These are phyloP conservation scores for Hyphantria cunea DNA, from an alignment of 1,140 invertebrate genomes.

Conservation along the genomic window DNA sequence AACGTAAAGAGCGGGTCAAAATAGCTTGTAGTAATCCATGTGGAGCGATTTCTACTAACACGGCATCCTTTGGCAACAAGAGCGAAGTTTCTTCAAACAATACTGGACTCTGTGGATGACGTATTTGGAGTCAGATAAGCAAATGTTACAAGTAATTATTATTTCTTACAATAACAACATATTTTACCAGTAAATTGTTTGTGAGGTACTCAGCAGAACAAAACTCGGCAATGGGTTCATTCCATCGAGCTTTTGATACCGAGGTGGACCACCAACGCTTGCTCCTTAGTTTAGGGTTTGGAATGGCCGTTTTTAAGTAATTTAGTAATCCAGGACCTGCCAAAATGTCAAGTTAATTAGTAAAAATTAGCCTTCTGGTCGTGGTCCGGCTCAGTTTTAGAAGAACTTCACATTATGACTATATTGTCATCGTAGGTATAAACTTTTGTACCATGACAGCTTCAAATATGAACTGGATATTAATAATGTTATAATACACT, in stretches of 20 bases:
- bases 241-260: conserved; percentile 88
- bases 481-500: neutral
- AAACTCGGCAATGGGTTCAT: conserved; percentile 83
- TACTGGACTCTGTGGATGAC: conserved; percentile 87
- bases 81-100: conserved; percentile 91
- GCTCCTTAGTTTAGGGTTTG: conserved; percentile 85
- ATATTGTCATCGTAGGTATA: no score
- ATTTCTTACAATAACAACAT: neutral
- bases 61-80: conserved; percentile 88
- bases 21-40: conserved; percentile 91
- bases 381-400: no score
- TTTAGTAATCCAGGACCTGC: conserved; percentile 84
- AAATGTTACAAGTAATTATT: no score
- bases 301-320: conserved; percentile 86
- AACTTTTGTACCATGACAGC: no score
- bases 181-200: conserved; percentile 85
- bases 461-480: neutral
- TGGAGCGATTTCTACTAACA: conserved; percentile 90
- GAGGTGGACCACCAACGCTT: conserved; percentile 93
- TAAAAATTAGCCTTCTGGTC: no score
- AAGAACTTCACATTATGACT: no score
- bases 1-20: conserved; percentile 80
- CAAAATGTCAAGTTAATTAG: conserved; percentile 20
- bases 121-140: no score
- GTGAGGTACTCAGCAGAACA: no score